phyloP scores from a whole-genome alignment of 2,113 vertebrate genomes.

The Corythoichthys intestinalis region DNA sequence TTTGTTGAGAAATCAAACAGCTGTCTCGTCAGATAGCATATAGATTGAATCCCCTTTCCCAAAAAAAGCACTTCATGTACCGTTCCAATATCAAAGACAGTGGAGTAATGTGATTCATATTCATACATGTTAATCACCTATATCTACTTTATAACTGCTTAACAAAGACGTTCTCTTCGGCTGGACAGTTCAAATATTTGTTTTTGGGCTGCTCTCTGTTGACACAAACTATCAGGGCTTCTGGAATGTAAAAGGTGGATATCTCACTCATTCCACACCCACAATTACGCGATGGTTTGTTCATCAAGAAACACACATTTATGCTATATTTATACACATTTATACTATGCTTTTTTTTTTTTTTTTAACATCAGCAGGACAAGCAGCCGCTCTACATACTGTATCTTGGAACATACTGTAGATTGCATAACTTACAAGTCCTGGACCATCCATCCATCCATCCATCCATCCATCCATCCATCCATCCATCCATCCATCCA shows the following conservation, averaged over 20 bases:
- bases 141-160: neutral
- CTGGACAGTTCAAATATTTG: slow-evolving; percentile 39
- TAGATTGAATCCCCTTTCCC: neutral
- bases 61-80: neutral
- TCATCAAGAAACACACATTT: slow-evolving; percentile 2
- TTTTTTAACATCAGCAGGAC: slow-evolving; percentile 23
- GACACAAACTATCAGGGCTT: slow-evolving; percentile 22
- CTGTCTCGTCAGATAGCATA: slow-evolving; percentile 3
- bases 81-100: neutral
- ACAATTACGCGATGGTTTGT: neutral
- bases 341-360: slow-evolving; percentile 6
- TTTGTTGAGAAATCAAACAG: slow-evolving; percentile 15
- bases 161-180: slow-evolving; percentile 25
- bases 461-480: no score
- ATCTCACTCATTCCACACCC: slow-evolving; percentile 32
- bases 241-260: slow-evolving; percentile 32
- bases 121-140: neutral
- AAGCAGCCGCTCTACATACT: neutral
- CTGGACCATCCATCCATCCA: no score
- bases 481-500: no score
- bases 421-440: no score
- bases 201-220: slow-evolving; percentile 32
- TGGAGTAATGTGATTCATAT: neutral
- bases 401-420: neutral
- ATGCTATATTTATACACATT: neutral